Percentiles rank a stretch among this genome's conserved stretches.
phyloP scores from a whole-genome alignment of 1,140 invertebrate species.

The Formica selysi region DNA sequence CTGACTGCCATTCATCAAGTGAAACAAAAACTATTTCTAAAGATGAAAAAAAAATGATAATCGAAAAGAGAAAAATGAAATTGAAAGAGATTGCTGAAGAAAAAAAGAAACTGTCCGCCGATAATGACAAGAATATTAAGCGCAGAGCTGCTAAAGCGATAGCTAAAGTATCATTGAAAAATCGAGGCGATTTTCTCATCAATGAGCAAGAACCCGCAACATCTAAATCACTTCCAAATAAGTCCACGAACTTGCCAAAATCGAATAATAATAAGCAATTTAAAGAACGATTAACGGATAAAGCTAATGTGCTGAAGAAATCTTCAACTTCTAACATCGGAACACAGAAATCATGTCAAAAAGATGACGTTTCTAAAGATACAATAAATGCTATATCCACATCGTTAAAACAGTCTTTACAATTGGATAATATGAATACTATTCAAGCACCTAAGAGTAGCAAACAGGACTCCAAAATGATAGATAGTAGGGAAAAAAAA shows the following conservation, averaged over 20 bases:
- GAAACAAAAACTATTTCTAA: conserved; percentile 62
- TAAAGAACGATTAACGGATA: neutral
- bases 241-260: neutral
- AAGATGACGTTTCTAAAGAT: neutral
- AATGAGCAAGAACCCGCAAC: conserved; percentile 28
- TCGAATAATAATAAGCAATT: neutral
- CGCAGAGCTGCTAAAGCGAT: conserved; percentile 63
- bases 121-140: conserved; percentile 23
- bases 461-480: neutral
- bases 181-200: conserved; percentile 73
- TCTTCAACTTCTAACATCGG: neutral
- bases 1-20: neutral
- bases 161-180: conserved; percentile 73
- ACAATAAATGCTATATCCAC: neutral
- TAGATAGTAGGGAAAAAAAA: neutral
- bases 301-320: neutral
- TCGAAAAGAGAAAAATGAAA: conserved; percentile 70
- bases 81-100: conserved; percentile 73
- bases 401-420: conserved; percentile 2
- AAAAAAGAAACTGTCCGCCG: conserved; percentile 30
- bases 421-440: neutral
- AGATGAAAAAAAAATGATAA: conserved; percentile 67
- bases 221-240: neutral
- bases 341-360: neutral
- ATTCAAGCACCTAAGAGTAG: conserved; percentile 10